phyloP scores from a whole-genome alignment of 2,888 invertebrate species.

The Chesias legatella region DNA sequence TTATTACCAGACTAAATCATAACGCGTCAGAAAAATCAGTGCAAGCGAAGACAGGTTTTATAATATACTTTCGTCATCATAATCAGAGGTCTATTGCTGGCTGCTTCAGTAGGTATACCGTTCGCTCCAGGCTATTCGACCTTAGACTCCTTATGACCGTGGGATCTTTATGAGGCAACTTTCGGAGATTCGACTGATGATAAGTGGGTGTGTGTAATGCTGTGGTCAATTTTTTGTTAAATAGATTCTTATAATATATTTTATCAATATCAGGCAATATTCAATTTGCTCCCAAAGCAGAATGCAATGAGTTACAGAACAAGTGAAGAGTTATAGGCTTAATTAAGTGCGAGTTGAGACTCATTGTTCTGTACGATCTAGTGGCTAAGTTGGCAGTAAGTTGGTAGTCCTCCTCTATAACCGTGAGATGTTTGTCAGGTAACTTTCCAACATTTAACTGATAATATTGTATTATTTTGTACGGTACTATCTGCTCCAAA shows the following conservation, averaged over 20 bases:
- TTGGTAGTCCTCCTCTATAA: too few relatives aligned
- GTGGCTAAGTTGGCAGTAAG: too few relatives aligned
- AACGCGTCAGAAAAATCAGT: slow-evolving; percentile 35
- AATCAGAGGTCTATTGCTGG: slow-evolving; percentile 49
- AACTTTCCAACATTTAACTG: too few relatives aligned
- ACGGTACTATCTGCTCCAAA: too few relatives aligned
- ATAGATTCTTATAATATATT: background rate
- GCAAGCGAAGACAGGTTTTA: too few relatives aligned
- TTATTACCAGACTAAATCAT: too few relatives aligned
- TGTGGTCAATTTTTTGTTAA: slow-evolving; percentile 12
- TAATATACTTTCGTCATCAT: slow-evolving; percentile 21
- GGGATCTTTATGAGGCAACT: slow-evolving; percentile 56
- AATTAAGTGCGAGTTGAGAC: too few relatives aligned
- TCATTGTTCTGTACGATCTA: too few relatives aligned
- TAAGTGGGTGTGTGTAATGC: slow-evolving; percentile 41
- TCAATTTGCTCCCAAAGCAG: background rate
- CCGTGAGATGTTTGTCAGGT: too few relatives aligned
- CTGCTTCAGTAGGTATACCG: slow-evolving; percentile 76
- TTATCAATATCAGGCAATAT: background rate
- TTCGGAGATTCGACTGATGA: slow-evolving; percentile 51
- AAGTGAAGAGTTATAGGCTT: too few relatives aligned
- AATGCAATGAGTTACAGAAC: too few relatives aligned
- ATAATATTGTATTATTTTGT: too few relatives aligned
- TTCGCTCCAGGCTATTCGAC: slow-evolving; percentile 74
- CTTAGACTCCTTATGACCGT: slow-evolving; percentile 69